Percentiles rank a stretch among this genome's conserved stretches.
Conservation (phyloP, 2,113 vertebrate genomes). For the Microcebus ravelobensis region DNA sequence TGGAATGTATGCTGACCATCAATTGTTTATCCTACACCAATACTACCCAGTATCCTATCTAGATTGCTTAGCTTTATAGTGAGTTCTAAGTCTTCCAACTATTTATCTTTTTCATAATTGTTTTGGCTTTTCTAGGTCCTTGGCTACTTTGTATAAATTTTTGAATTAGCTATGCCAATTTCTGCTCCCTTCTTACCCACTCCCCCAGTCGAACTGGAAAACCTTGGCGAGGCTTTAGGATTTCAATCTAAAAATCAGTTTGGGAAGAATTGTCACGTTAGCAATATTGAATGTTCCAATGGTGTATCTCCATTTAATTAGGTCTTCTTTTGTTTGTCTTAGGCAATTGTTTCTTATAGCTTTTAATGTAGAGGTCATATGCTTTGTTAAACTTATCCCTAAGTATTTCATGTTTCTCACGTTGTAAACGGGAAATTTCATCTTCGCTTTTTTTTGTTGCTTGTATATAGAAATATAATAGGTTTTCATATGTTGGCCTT, state of each 20-base stretch:
- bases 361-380: neutral
- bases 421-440: neutral
- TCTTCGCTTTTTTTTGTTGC: neutral
- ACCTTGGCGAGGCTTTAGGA: neutral
- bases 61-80: neutral
- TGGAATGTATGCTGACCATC: neutral
- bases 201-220: neutral
- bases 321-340: neutral
- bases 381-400: neutral
- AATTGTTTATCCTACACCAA: neutral
- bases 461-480: neutral
- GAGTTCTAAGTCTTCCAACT: neutral
- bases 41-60: neutral
- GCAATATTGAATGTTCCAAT: neutral
- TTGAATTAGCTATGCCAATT: neutral
- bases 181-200: neutral
- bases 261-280: neutral
- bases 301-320: neutral
- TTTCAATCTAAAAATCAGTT: neutral
- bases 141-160: neutral
- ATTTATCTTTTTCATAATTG: neutral
- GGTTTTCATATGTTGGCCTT: neutral
- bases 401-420: neutral
- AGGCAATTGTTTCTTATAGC: neutral
- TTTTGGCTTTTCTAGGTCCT: neutral